These are phyloP conservation scores for Macrophya alboannulata DNA, from an alignment of 2,888 invertebrate species.

Conservation along the genomic window DNA sequence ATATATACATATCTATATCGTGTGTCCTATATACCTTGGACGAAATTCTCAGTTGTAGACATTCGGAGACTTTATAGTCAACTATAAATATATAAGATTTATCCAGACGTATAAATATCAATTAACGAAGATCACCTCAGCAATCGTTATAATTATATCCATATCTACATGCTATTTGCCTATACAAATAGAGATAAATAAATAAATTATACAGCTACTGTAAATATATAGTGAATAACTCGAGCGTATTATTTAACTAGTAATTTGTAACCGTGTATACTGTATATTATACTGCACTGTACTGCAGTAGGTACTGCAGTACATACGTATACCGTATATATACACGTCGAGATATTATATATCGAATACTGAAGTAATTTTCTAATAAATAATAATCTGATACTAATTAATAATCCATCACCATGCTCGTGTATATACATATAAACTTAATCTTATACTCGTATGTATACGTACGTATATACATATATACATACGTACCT, in stretches of 20 bases:
- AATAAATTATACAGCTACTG: not conserved
- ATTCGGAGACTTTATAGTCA: not conserved
- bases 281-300: no score
- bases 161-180: not conserved
- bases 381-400: not conserved
- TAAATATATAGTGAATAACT: not conserved
- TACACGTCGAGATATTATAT: not conserved
- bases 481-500: not conserved
- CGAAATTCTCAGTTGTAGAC: not conserved
- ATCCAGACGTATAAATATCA: not conserved
- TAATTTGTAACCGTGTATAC: not conserved
- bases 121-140: not conserved
- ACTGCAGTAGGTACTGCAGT: no score
- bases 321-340: not conserved
- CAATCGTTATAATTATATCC: not conserved
- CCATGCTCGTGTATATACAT: not conserved
- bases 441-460: not conserved
- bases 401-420: constrained; percentile 41
- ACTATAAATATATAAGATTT: not conserved
- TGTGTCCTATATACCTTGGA: no score
- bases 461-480: not conserved
- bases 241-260: not conserved
- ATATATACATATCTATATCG: no score
- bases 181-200: not conserved
- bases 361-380: not conserved